phyloP scores from a whole-genome alignment of 2,113 vertebrate species.

The Poeciliopsis turrubarensis region DNA sequence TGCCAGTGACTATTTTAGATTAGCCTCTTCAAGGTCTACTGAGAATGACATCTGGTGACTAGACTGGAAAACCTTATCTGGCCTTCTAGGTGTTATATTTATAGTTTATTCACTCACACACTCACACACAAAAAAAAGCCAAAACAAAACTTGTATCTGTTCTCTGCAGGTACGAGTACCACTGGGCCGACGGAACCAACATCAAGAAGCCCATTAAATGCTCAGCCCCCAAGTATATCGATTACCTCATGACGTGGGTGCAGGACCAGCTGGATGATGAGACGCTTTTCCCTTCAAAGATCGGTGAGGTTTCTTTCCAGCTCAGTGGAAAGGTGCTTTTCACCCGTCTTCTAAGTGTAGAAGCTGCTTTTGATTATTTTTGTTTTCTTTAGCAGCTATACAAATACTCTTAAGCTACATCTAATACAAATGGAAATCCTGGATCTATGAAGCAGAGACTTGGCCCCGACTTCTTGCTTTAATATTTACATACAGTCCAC shows the following conservation, averaged over 20 bases:
- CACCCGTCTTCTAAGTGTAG: background rate
- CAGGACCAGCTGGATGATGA: conserved; percentile 97
- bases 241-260: conserved; percentile 98
- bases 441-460: background rate
- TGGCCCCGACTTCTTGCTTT: background rate
- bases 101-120: too few relatives aligned
- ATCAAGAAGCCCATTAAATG: conserved; percentile 98
- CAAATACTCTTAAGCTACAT: background rate
- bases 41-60: conserved; percentile 2
- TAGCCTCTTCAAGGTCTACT: background rate
- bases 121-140: too few relatives aligned
- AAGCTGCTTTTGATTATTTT: background rate
- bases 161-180: conserved; percentile 90
- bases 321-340: background rate
- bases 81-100: background rate
- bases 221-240: conserved; percentile 95
- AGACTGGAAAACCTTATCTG: background rate
- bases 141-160: background rate
- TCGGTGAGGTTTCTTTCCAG: conserved; percentile 77
- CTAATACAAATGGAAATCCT: conserved; percentile 1
- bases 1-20: background rate
- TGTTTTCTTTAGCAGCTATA: background rate
- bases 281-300: conserved; percentile 95
- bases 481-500: background rate
- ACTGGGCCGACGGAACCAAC: conserved; percentile 97